Evolutionary conservation across 2,888 invertebrate genomes (phyloP).

Genomic region (Aphidius colemani): DNA sequence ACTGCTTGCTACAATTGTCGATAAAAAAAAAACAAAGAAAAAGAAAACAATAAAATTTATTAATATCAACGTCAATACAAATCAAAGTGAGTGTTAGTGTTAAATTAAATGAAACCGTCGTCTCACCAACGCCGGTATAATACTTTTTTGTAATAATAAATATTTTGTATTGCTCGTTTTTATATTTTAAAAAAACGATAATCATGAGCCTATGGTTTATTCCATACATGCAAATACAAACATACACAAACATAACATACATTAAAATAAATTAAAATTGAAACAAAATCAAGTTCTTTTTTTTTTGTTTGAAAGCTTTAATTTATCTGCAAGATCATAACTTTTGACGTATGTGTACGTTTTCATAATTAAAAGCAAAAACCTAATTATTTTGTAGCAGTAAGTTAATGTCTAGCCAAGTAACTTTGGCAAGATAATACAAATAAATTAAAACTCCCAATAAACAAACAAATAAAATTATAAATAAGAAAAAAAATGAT

Average conservation of each 20-base stretch:
- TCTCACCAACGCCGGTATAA: conserved; percentile 51
- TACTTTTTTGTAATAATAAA: conserved; percentile 32
- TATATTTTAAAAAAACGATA: conserved; percentile 29
- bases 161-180: conserved; percentile 23
- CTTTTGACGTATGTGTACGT: conserved; percentile 39
- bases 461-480: conserved; percentile 40
- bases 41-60: conserved; percentile 13
- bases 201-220: conserved; percentile 53
- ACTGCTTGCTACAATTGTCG: conserved; percentile 83
- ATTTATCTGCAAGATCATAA: conserved; percentile 55
- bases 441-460: conserved; percentile 55
- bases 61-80: conserved; percentile 22
- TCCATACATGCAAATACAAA: conserved; percentile 60
- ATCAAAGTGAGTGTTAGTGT: conserved; percentile 13
- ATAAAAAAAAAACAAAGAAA: conserved; percentile 23
- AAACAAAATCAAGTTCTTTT: conserved; percentile 37
- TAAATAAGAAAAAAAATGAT: conserved; percentile 25
- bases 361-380: conserved; percentile 28
- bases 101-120: conserved; percentile 37
- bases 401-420: conserved; percentile 19
- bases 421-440: conserved; percentile 37
- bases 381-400: conserved; percentile 25
- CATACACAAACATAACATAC: conserved; percentile 51
- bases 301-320: conserved; percentile 44
- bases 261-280: conserved; percentile 35